Conservation (phyloP, 92 coral and sea anemone genomes). For the Parazoanthus darwini region DNA sequence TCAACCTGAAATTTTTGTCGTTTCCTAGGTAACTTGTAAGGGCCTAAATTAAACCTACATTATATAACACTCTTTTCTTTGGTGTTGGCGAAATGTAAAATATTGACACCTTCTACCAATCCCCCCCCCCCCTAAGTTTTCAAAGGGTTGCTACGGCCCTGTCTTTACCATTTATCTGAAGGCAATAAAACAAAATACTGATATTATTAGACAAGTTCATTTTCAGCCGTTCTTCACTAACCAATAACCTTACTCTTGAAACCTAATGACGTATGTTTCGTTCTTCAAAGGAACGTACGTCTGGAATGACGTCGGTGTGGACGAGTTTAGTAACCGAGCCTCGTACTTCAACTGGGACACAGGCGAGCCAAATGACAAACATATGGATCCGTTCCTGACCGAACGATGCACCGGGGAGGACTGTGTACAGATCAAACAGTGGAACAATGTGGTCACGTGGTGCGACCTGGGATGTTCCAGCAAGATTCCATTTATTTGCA, state of each 20-base stretch:
- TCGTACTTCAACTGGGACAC: conserved; percentile 90
- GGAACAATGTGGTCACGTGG: conserved; percentile 84
- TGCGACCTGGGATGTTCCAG: conserved; percentile 78
- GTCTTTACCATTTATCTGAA: too few species aligned
- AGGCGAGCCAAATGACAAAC: conserved; percentile 90
- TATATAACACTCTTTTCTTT: too few species aligned
- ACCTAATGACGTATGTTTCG: not conserved
- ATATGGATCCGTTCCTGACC: conserved; percentile 63
- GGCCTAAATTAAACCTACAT: too few species aligned
- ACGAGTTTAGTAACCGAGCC: conserved; percentile 69
- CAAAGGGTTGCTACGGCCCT: too few species aligned
- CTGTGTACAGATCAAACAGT: conserved; percentile 82
- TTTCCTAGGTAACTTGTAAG: too few species aligned
- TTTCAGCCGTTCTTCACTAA: not conserved
- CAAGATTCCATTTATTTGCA: conserved; percentile 82
- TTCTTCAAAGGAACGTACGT: conserved; percentile 75
- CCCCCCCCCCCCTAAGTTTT: too few species aligned
- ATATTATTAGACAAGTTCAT: too few species aligned
- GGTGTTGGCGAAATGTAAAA: too few species aligned
- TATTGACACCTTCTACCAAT: too few species aligned
- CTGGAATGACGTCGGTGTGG: conserved; percentile 86
- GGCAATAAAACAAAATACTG: too few species aligned
- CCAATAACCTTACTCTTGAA: too few species aligned
- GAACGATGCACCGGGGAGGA: conserved; percentile 89
- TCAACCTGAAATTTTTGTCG: too few species aligned